Base-by-base conservation (phyloP, 2,797 vertebrate genomes). In the Gymnodraco acuticeps region DNA sequence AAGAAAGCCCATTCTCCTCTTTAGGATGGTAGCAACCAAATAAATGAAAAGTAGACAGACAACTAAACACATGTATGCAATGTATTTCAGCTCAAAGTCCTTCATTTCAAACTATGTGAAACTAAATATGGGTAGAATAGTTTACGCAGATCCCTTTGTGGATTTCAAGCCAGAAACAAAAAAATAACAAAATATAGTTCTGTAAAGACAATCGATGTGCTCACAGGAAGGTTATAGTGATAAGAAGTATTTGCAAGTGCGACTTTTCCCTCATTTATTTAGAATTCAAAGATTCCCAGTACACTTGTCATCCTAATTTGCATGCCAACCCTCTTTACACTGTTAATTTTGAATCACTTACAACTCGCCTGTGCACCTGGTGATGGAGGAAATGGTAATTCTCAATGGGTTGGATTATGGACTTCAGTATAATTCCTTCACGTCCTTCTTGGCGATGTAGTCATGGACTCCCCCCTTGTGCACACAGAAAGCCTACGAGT, bases 391-490 rank as follows among this genome's bases (percentile, higher is more conserved):
- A 5, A 3, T 64, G 76, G 13, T 89, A 70, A 87, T 88, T 89
- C 48, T 82, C 69, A n/a, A 20, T 70, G 65, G 78, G 80, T 72
- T 84, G 80, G 64, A 86, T 78, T 20, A 71, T 73, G 70, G 87
- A 84, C 76, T 54, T 79, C 42, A n/a, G 27, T 42, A 19, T 68
- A 12, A 61, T 84, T 84, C 50, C 60, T 62, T 77, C 52, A 19
- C 69, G 0, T 71, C 77, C 63, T 53, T 50, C 55, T 70, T 75
- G 69, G 55, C 43, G 15, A 45, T 82, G 68, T 89, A 87, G 87
- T 90, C 83, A 88, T 12, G 67, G 89, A 87, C 77, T 77, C 77
- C 83, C 77, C 81, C 88, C 88, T 91, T 91, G 73, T 91, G 83
- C 89, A 85, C 90, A 87, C 90, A 92, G 92, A 91, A 48, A 63